Conservation (phyloP, 2,888 invertebrate genomes). For the Tinea pellionella region DNA sequence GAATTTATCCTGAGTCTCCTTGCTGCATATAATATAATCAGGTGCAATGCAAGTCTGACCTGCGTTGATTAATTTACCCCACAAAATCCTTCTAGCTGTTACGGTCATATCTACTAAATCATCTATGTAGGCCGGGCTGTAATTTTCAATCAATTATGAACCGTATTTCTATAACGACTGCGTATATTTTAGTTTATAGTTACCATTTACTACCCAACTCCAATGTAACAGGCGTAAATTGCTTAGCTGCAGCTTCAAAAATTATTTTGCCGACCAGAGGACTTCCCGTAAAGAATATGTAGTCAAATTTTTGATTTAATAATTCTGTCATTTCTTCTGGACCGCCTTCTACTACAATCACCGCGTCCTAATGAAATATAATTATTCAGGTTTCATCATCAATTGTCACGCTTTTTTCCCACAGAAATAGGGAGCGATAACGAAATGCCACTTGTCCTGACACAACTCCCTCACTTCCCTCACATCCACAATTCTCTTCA, state of each 20-base stretch:
- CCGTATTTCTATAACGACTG: no score
- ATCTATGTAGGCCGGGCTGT: slow-evolving; percentile 92
- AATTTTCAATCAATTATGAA: slow-evolving; percentile 20
- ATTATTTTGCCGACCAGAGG: slow-evolving; percentile 87
- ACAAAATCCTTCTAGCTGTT: slow-evolving; percentile 84
- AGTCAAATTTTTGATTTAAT: slow-evolving; percentile 90
- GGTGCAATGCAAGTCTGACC: slow-evolving; percentile 98
- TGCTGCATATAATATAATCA: slow-evolving; percentile 90
- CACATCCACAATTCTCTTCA: no score
- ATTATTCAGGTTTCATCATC: no score
- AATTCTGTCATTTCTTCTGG: slow-evolving; percentile 87
- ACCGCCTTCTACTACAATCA: slow-evolving; percentile 85
- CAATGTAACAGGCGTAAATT: slow-evolving; percentile 92
- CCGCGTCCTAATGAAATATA: slow-evolving; percentile 75
- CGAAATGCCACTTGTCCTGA: no score
- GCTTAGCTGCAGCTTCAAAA: slow-evolving; percentile 88
- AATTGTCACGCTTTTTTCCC: no score
- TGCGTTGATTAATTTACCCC: slow-evolving; percentile 94
- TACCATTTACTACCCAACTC: slow-evolving; percentile 90
- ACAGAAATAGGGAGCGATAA: no score
- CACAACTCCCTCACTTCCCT: no score
- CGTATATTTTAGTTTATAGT: no score
- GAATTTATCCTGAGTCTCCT: slow-evolving; percentile 80
- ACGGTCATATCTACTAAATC: slow-evolving; percentile 81
- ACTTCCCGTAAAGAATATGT: slow-evolving; percentile 96